phyloP scores from a whole-genome alignment of 1,140 invertebrate species.

The Drosophila sechellia region DNA sequence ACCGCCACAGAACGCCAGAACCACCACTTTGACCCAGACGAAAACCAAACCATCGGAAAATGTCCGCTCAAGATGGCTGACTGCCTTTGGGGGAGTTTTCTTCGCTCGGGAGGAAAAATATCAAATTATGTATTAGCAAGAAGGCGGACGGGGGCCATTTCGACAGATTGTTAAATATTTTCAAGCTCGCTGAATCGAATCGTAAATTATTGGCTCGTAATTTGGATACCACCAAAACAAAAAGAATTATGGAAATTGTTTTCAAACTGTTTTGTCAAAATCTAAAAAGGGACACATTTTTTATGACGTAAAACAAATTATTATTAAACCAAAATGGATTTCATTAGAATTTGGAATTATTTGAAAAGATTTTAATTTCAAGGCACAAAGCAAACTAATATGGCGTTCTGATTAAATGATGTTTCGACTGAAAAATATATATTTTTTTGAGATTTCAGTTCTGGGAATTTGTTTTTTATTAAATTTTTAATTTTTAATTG shows the following conservation, averaged over 20 bases:
- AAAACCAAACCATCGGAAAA: constrained; percentile 40
- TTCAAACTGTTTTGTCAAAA: background rate
- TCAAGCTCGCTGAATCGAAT: constrained; percentile 71
- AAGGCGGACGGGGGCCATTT: constrained; percentile 62
- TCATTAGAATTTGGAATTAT: no score
- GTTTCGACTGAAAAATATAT: no score
- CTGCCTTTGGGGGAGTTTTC: constrained; percentile 39
- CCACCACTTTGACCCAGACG: constrained; percentile 16
- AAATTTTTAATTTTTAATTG: no score
- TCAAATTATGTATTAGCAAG: constrained; percentile 56
- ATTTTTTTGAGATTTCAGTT: no score
- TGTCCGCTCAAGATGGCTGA: constrained; percentile 64
- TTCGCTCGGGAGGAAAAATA: constrained; percentile 46
- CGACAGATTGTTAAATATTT: constrained; percentile 73
- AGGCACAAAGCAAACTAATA: no score
- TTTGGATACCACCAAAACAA: constrained; percentile 46
- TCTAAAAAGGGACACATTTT: background rate
- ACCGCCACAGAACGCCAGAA: background rate
- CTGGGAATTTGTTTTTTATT: no score
- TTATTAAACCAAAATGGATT: background rate
- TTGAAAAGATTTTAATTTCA: no score
- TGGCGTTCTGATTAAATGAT: no score
- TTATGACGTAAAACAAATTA: background rate
- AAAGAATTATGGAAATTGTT: constrained; percentile 30
- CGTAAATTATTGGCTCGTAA: constrained; percentile 59